Evolutionary conservation across 2,888 invertebrate genomes (phyloP).

Genomic region (Oscheius onirici): DNA sequence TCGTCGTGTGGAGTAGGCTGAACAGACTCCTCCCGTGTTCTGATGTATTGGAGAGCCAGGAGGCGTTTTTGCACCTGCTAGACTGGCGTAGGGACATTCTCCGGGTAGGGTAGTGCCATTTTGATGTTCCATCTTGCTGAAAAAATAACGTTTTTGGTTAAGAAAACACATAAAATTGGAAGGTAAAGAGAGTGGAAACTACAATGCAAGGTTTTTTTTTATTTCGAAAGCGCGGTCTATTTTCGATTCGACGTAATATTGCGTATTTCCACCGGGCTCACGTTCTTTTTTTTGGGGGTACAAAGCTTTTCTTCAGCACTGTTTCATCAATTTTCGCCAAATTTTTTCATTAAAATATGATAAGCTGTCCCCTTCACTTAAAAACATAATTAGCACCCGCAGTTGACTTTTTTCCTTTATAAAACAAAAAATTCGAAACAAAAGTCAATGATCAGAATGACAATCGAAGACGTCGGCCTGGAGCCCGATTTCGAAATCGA

Average conservation of each 20-base stretch:
- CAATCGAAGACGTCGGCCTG: constrained; percentile 46
- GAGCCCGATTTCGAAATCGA: constrained; percentile 49
- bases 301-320: no score
- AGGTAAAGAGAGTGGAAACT: not conserved
- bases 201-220: not conserved
- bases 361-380: no score
- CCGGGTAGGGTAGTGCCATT: not conserved
- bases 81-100: constrained; percentile 19
- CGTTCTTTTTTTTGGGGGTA: not conserved
- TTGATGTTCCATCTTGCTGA: constrained; percentile 3
- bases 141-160: not conserved
- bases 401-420: not conserved
- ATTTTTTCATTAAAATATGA: constrained; percentile 16
- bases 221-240: not conserved
- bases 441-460: not conserved
- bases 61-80: constrained; percentile 20
- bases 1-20: constrained; percentile 20
- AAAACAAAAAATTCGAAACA: not conserved
- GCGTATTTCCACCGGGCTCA: not conserved
- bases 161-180: not conserved
- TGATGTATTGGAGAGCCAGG: constrained; percentile 26
- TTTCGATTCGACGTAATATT: not conserved
- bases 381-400: not conserved
- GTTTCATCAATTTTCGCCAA: not conserved
- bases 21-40: constrained; percentile 9